Conservation (phyloP, 2,113 vertebrate genomes). For the Chauna torquata region DNA sequence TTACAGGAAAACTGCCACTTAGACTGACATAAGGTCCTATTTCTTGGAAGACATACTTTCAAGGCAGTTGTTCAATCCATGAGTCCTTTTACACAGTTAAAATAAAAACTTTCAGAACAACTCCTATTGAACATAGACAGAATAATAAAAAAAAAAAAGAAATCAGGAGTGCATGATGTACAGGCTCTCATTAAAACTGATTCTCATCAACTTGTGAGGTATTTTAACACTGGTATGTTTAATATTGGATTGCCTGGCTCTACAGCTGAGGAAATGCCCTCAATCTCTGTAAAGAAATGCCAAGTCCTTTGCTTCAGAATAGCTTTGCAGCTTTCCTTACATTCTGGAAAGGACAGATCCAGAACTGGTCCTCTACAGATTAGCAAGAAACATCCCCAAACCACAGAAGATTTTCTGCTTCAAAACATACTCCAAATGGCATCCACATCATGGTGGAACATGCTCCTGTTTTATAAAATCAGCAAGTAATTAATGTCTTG, state of each 20-base stretch:
- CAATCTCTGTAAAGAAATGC: neutral
- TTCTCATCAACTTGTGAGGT: neutral
- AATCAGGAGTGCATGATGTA: accelerated
- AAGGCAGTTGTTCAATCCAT: neutral
- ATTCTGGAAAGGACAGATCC: neutral
- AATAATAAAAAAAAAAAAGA: no score
- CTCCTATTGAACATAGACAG: neutral
- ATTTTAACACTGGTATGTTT: neutral
- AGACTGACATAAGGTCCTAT: neutral
- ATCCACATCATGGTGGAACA: neutral
- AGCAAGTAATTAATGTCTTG: neutral
- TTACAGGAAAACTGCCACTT: neutral
- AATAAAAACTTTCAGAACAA: neutral
- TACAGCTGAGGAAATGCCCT: neutral
- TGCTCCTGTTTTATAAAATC: neutral
- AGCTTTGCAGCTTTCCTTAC: neutral
- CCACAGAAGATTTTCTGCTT: neutral
- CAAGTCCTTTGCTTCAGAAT: neutral
- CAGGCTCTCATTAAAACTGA: neutral
- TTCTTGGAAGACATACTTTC: neutral
- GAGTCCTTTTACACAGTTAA: neutral
- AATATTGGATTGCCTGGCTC: neutral
- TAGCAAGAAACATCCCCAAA: neutral
- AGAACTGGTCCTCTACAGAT: neutral
- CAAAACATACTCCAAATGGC: neutral